These are phyloP conservation scores for Nothobranchius furzeri DNA, from an alignment of 2,113 vertebrate genomes.

Conservation along the genomic window DNA sequence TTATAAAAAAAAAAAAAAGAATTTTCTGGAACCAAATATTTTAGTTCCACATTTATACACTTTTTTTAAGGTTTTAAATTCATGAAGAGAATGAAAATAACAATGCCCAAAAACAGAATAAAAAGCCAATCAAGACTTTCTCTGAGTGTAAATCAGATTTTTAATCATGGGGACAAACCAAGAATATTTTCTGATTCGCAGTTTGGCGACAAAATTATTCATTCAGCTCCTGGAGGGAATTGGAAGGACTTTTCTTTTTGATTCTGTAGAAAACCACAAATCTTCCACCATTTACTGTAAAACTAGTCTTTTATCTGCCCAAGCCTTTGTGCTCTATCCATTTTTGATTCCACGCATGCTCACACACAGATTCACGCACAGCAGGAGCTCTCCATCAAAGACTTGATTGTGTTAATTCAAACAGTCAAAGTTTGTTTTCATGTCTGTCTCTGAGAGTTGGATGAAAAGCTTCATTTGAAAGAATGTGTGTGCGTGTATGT, in stretches of 20 bases:
- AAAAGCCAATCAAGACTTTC: too few relatives aligned
- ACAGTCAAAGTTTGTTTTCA: constrained; percentile 14
- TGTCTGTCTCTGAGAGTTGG: neutral
- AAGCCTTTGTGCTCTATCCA: neutral
- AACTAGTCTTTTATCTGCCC: neutral
- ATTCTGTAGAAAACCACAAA: neutral
- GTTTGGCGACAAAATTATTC: neutral
- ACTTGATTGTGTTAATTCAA: constrained; percentile 11
- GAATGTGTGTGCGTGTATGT: neutral
- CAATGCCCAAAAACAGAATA: too few relatives aligned
- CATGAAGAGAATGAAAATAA: too few relatives aligned
- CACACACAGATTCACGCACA: neutral
- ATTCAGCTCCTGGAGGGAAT: neutral
- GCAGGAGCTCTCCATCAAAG: constrained; percentile 5
- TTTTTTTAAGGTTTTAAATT: too few relatives aligned
- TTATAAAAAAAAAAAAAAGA: too few relatives aligned
- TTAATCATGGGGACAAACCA: neutral
- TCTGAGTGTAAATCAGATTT: too few relatives aligned
- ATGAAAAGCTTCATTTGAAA: neutral
- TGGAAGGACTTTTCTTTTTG: neutral
- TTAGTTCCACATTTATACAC: too few relatives aligned
- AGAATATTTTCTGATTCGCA: neutral
- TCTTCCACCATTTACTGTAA: neutral
- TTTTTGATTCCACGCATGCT: neutral
- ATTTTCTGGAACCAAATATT: too few relatives aligned